A percentile compares a stretch with the other conserved stretches of the same genome.
These are phyloP conservation scores for Stichodactyla helianthus DNA, from an alignment of 64 coral and sea anemone species.

Conservation along the genomic window DNA sequence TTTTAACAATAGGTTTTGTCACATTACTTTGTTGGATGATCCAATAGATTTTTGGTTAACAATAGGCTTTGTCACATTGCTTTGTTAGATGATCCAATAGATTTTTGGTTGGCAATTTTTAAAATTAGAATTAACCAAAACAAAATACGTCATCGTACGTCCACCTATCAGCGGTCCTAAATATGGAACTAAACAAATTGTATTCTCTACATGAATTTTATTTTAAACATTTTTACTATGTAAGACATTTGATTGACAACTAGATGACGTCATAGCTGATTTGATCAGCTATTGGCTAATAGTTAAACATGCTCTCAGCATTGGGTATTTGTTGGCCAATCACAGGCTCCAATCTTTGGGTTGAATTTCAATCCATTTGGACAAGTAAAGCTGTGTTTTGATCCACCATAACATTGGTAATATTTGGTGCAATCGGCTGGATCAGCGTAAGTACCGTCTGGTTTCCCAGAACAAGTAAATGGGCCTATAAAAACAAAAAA, in stretches of 20 bases:
- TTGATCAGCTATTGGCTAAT: background rate
- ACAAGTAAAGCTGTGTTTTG: constrained; percentile 22
- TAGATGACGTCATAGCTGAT: background rate
- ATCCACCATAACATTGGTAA: constrained; percentile 31
- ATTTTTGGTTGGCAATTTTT: too few relatives aligned
- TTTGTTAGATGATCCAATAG: too few relatives aligned
- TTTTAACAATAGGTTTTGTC: too few relatives aligned
- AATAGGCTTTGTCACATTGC: too few relatives aligned
- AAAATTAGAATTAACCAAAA: too few relatives aligned
- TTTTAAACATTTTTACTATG: background rate
- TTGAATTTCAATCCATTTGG: constrained; percentile 38
- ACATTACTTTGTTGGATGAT: too few relatives aligned
- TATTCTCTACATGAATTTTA: background rate
- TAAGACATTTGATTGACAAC: background rate
- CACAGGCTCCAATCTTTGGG: constrained; percentile 11
- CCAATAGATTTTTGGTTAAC: too few relatives aligned
- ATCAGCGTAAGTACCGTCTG: constrained; percentile 33
- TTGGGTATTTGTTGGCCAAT: constrained; percentile 40
- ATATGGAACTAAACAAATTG: background rate
- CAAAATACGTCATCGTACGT: too few relatives aligned
- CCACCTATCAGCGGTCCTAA: too few relatives aligned
- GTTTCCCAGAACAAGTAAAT: constrained; percentile 23
- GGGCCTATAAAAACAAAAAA: constrained; percentile 29
- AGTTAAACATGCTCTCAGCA: constrained; percentile 23
- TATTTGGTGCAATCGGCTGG: constrained; percentile 48